These are phyloP conservation scores for Triplophysa siluroides DNA, from an alignment of 2,113 vertebrate species.

Conservation along the genomic window DNA sequence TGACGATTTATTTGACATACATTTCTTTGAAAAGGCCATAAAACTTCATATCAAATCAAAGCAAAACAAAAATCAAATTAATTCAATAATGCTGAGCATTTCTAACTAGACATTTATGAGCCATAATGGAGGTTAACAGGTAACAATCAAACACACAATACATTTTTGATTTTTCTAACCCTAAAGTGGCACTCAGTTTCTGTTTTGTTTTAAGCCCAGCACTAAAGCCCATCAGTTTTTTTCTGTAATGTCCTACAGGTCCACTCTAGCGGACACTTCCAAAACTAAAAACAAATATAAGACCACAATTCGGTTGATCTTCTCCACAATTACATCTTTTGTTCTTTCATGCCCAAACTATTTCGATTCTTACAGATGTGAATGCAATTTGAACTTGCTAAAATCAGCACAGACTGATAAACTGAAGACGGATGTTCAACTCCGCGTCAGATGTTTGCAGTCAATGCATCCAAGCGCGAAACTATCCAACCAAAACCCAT, in stretches of 20 bases:
- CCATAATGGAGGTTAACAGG: background rate
- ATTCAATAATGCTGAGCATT: background rate
- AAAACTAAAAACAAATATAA: background rate
- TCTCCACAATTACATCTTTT: background rate
- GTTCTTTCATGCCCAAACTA: background rate
- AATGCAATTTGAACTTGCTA: background rate
- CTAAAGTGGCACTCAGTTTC: no score
- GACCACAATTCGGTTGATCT: no score
- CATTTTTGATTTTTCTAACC: no score
- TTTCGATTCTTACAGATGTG: background rate
- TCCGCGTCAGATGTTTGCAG: background rate
- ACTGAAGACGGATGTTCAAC: background rate
- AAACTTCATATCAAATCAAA: no score
- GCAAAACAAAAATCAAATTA: background rate
- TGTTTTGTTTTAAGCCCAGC: background rate
- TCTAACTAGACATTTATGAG: background rate
- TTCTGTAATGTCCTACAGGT: background rate
- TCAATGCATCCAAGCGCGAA: constrained; percentile 27
- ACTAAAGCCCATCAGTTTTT: background rate
- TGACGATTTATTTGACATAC: no score
- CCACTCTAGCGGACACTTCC: background rate
- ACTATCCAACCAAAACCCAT: background rate
- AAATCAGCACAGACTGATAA: background rate
- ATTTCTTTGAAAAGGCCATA: no score
- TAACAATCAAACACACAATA: background rate